Evolutionary conservation across 2,888 invertebrate species (phyloP), one percentile per base, ranked within the genome.

Genomic region (Cheilosia variabilis): DNA sequence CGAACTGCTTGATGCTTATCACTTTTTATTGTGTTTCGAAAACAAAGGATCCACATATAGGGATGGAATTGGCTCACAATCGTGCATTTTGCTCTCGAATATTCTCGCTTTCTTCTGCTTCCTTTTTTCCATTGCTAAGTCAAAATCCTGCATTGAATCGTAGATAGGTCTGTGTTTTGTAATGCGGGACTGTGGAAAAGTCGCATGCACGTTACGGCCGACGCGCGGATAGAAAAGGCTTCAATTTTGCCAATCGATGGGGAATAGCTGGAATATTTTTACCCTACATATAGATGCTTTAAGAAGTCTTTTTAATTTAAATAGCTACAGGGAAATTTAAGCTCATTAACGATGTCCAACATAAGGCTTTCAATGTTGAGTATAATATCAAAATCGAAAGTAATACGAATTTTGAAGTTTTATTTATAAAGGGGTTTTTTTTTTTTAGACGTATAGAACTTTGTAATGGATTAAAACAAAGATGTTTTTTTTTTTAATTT

Each of bases 1-100:
- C 71, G 69, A 84, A 84, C 69, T 75, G 65, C 84, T 75, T 69
- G 84, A 84, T 79, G 79, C 79, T 84, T 84, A 84, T 84, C 79
- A 71, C 47, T 80, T 79, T 79, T 69, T 84, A 84, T 84, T 84
- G 84, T 84, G 60, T 66, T 79, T 68, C 45, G 41, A 80, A 84
- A 84, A 84, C 84, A 84, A 84, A 71, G 84, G 47, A 75, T 84
- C 69, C 66, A 75, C 60, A 37, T 37, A 57, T 37, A 63, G 69
- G 19, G 43, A 63, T 31, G 47, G 79, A 31, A 84, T 79, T 75
- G 79, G 63, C 69, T 75, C 63, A 60, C 73, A 79, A 79, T 75
- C 75, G 75, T 75, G 62, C 75, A 84, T 79, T 79, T 79, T 66
- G 84, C 55, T 75, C 62, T 22, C 41, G 45, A 76, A 37, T n/a